Base-by-base conservation (phyloP, 2,113 vertebrate genomes). In the Otocyon megalotis region DNA sequence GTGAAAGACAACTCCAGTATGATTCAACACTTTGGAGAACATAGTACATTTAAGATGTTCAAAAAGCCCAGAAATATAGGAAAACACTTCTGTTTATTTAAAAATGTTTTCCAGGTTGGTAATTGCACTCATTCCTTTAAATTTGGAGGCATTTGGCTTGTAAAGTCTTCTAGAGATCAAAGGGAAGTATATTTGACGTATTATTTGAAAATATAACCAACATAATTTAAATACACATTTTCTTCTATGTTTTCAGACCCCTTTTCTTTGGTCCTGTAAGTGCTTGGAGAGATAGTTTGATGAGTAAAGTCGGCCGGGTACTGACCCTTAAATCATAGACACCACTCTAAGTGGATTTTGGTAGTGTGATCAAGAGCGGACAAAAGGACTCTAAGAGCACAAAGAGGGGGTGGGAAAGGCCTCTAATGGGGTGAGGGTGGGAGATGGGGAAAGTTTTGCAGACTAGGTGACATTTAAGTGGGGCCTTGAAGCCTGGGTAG, bases 281-380 rank as follows among this genome's bases (percentile, higher is more conserved):
- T 82, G 54, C 15, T 83, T 82, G 53, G 79, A 80, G 74, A 92
- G 89, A 76, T 15, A 74, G 28, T 93, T 97, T 95, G 63, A 96
- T 93, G 74, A 92, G 62, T 85, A 94, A 97, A 94, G 65, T 80
- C 93, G n/a, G n/a, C n/a, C n/a, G 50, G 54, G 24, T 37, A 60
- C 20, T 63, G 62, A 81, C 60, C 50, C 43, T 95, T 90, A 86
- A 63, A 76, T 77, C 82, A 84, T 37, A 89, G 30, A 58, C 20
- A 77, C 12, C 62, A 82, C 16, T 88, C 48, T 56, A 77, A 89
- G 35, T 87, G 62, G 17, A 81, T 58, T 92, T 86, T 84, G 26
- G 50, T 92, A 76, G 83, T 35, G 3, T 60, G 82, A 93, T 93
- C 50, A 90, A 85, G 79, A 96, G 37, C 9, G 43, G 94, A 90